Base-by-base conservation (phyloP, 2,113 vertebrate species). In the Lagenorhynchus albirostris region DNA sequence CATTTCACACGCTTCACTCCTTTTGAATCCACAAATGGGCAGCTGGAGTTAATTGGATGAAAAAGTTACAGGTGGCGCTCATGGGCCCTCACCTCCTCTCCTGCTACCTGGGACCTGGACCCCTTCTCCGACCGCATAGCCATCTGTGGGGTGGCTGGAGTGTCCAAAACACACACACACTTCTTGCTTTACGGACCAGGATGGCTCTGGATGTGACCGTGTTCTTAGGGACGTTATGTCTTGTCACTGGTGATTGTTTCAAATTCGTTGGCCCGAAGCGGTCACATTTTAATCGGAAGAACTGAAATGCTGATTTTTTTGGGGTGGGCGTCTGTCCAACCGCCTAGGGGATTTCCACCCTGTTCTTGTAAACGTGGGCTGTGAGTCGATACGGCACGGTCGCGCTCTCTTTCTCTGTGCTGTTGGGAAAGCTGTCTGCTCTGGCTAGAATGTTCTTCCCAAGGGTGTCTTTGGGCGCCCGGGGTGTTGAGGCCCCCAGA, bases 301-400 rank as follows among this genome's bases (percentile, higher is more conserved):
- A 36, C 7, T 94, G 63, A 96, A 82, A 77, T 63, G 76, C 71
- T 87, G 4, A n/a, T 76, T 79, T 81, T 77, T 60, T 58, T 67
- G 53, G 68, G 95, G 93, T 96, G 96, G 96, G 97, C 68, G 21
- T 95, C 95, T 91, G 88, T 96, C 98, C 97, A 97, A n/a, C 55
- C 25, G 73, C 60, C 11, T 55, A 1, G 97, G 97, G 97, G 97
- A 97, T 98, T 97, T 98, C 98, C 97, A 97, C 79, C 25, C 65
- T 41, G 60, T 97, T 98, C 90, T 97, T 79, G 84, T 95, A 94
- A 97, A 21, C 14, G 73, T 25, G 71, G 90, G 89, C 80, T 89
- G 50, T 26, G 63, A 55, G 71, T 85, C 1, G 21, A 26, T 11
- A 12, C 0, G 8, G 65, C 13, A 0, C 21, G 55, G 4, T 5